Conservation (phyloP, 2,113 vertebrate genomes). For the Holacanthus passer region DNA sequence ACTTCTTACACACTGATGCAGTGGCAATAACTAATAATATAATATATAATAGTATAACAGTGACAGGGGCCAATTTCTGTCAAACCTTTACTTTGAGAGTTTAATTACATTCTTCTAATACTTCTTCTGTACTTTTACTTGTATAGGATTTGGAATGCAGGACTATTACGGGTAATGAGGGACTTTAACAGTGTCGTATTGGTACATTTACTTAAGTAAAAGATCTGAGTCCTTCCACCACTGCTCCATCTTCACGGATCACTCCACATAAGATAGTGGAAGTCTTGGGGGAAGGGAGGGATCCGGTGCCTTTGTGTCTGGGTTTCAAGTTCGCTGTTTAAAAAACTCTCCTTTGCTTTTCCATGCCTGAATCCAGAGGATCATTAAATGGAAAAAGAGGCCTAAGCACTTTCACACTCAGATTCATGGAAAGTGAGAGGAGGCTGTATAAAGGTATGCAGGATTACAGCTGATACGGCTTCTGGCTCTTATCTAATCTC, state of each 20-base stretch:
- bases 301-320: conserved; percentile 75
- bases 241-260: not conserved
- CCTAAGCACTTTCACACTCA: conserved; percentile 64
- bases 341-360: conserved; percentile 70
- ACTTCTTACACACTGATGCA: not conserved
- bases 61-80: not conserved
- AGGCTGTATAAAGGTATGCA: conserved; percentile 13
- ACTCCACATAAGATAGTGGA: conserved; percentile 48
- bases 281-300: conserved; percentile 40
- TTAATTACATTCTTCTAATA: not conserved
- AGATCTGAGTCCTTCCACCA: not conserved
- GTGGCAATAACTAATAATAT: not conserved
- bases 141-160: too few relatives aligned
- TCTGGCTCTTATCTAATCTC: conserved; percentile 29
- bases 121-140: not conserved
- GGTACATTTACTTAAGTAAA: not conserved
- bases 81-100: not conserved
- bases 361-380: conserved; percentile 71
- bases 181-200: not conserved
- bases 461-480: not conserved
- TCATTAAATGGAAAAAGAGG: conserved; percentile 61
- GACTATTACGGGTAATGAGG: not conserved
- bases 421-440: conserved; percentile 40
- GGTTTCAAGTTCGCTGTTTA: conserved; percentile 67
- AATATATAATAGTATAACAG: not conserved